These are phyloP conservation scores for Herpetotheres cachinnans DNA, from an alignment of 2,113 vertebrate species.

Conservation along the genomic window DNA sequence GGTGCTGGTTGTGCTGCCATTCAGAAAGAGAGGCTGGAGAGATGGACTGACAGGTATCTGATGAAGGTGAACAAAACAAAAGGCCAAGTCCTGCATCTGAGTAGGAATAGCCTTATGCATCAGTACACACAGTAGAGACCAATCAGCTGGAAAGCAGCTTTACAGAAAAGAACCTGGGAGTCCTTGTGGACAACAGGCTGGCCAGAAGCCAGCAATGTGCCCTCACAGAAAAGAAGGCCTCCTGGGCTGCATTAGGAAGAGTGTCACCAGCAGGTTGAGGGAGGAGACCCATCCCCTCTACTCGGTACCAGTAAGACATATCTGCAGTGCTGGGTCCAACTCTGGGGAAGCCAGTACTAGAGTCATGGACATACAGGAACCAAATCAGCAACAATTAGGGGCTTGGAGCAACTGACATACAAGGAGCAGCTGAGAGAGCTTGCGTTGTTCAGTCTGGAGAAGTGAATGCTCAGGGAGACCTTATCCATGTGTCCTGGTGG, in stretches of 20 bases:
- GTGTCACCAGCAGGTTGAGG: neutral
- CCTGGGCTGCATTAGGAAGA: neutral
- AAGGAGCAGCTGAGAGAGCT: neutral
- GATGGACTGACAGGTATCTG: neutral
- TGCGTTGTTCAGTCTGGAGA: neutral
- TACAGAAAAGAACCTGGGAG: neutral
- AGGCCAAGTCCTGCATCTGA: neutral
- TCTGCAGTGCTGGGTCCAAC: neutral
- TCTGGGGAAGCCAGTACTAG: neutral
- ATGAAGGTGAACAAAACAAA: neutral
- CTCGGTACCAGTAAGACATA: neutral
- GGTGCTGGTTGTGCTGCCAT: too few species aligned
- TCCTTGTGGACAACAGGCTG: neutral
- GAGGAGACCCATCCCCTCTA: neutral
- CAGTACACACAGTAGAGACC: neutral
- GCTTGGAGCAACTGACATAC: neutral
- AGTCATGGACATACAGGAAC: neutral
- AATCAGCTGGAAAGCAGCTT: neutral
- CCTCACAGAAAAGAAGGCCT: neutral
- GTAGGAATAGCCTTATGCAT: neutral
- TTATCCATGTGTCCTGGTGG: too few species aligned
- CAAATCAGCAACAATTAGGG: neutral
- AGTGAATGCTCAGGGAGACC: neutral
- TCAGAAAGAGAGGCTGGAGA: neutral
- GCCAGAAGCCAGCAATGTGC: neutral